These are phyloP conservation scores for Papilio xuthus DNA, from an alignment of 1,140 invertebrate genomes.

Conservation along the genomic window DNA sequence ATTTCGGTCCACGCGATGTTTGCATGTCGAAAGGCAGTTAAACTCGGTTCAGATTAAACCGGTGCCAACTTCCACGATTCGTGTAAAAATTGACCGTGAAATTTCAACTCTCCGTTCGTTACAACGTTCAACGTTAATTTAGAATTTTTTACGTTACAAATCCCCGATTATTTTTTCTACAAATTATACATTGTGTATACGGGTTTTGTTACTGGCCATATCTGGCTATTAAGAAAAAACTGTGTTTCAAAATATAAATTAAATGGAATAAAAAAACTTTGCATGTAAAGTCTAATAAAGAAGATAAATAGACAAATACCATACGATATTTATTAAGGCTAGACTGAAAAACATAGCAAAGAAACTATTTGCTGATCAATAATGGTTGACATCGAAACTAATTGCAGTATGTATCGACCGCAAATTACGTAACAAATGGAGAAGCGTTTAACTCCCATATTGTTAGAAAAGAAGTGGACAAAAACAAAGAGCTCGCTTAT, in stretches of 20 bases:
- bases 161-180: conserved; percentile 58
- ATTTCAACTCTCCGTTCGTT: conserved; percentile 66
- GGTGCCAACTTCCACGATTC: conserved; percentile 68
- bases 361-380: conserved; percentile 32
- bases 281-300: neutral
- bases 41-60: conserved; percentile 72
- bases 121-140: conserved; percentile 49
- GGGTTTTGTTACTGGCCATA: conserved; percentile 1
- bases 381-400: conserved; percentile 46
- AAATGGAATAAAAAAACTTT: neutral
- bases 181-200: conserved; percentile 51
- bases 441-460: conserved; percentile 69
- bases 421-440: conserved; percentile 65
- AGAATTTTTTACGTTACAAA: conserved; percentile 36
- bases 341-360: conserved; percentile 16
- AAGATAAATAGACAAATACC: neutral
- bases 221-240: neutral
- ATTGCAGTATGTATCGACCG: conserved; percentile 68
- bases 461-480: conserved; percentile 57
- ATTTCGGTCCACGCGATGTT: conserved; percentile 63
- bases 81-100: conserved; percentile 79
- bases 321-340: conserved; percentile 24
- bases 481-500: conserved; percentile 75
- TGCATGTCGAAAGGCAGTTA: conserved; percentile 71
- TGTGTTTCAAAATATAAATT: neutral